Percentiles rank a stretch among this genome's conserved stretches.
phyloP scores from a whole-genome alignment of 2,888 invertebrate genomes.

The Pandemis heparana region DNA sequence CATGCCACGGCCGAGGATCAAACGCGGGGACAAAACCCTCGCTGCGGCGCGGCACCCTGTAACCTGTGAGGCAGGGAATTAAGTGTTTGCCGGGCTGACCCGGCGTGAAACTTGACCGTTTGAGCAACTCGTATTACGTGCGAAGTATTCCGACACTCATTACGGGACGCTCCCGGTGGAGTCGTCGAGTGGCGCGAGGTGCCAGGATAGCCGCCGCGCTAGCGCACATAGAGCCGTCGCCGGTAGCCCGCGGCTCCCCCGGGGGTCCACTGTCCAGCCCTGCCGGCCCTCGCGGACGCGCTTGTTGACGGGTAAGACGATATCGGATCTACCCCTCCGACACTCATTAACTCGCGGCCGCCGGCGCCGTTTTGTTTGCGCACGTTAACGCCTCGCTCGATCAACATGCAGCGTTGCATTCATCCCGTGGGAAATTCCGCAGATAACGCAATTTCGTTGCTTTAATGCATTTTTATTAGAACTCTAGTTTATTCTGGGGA shows the following conservation, averaged over 20 bases:
- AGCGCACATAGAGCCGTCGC: background rate
- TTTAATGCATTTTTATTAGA: constrained; percentile 41
- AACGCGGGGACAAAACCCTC: background rate
- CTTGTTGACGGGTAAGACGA: constrained; percentile 13
- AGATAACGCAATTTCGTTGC: constrained; percentile 22
- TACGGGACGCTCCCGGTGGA: background rate
- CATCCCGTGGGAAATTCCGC: constrained; percentile 32
- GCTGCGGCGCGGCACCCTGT: background rate
- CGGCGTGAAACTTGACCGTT: constrained; percentile 20
- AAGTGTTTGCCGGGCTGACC: background rate
- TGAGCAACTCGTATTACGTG: constrained; percentile 31
- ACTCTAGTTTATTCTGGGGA: constrained; percentile 16
- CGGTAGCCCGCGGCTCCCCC: too few relatives aligned
- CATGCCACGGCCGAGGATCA: background rate
- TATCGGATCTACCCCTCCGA: constrained; percentile 27
- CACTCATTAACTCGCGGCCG: constrained; percentile 22
- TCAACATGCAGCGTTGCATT: constrained; percentile 17
- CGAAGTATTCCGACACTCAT: constrained; percentile 33
- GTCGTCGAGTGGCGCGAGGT: constrained; percentile 1
- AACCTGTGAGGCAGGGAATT: background rate
- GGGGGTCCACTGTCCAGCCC: background rate
- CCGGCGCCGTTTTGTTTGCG: background rate
- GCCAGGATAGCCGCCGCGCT: constrained; percentile 22
- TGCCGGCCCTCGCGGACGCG: background rate
- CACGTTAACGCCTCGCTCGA: constrained; percentile 10